Evolutionary conservation across 2,113 vertebrate genomes (phyloP), one percentile per base, ranked within the genome.

Genomic region (Scartelaos histophorus): DNA sequence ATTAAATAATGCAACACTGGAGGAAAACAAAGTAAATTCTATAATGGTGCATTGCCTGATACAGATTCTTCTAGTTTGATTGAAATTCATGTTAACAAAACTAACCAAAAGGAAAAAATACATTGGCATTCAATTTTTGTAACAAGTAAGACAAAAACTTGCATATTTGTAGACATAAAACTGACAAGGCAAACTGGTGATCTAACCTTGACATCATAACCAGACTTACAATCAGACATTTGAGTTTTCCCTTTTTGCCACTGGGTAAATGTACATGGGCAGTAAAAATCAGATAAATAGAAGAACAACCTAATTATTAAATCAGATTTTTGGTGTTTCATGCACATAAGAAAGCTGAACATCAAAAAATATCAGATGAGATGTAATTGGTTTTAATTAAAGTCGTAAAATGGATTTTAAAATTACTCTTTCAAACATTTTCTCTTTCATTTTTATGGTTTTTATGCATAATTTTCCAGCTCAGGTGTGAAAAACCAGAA

Each of bases 101-200:
- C 25, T n/a, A 38, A 64, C 19, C 17, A n/a, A 21, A 62, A 34
- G 34, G 22, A 62, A 38, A 38, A 61, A 34, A 29, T 29, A 64
- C 24, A 61, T 34, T 61, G 10, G 17, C 7, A 64, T 19, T 38
- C 9, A 19, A 60, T 60, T 6, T 60, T 62, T 62, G 16, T 7
- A 2, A 62, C 35, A 29, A 64, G 43, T 19, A 43, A 64, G 43
- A 34, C 43, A 34, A 21, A 64, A 29, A 38, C 34, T 64, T 61
- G 58, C 15, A 61, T 61, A 34, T 61, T n/a, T 43, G 34, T 70
- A 2, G 17, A 75, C 12, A 62, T 65, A 38, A 64, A 64, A 38
- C 29, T 17, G 35, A 16, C 15, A 35, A 25, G 22, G 56, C 56
- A 25, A 58, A 24, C 3, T 25, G 4, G 12, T 22, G 56, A 25